phyloP scores from a whole-genome alignment of 2,113 vertebrate genomes.

The Ondatra zibethicus region DNA sequence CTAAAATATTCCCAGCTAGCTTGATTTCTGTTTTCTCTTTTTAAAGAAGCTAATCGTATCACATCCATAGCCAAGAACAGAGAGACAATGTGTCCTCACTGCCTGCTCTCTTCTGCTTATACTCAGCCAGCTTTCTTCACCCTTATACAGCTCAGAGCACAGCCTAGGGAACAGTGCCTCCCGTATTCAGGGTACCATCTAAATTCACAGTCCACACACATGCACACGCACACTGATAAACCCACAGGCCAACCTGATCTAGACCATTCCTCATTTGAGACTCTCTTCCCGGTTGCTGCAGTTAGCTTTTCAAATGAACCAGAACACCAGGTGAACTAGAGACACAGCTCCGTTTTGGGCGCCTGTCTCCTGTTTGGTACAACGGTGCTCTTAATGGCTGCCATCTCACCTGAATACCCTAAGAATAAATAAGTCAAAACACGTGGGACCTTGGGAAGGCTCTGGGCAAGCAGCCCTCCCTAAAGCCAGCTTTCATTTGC shows the following conservation, averaged over 20 bases:
- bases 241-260: neutral
- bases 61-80: neutral
- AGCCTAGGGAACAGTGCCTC: neutral
- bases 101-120: neutral
- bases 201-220: neutral
- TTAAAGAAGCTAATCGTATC: neutral
- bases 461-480: neutral
- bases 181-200: neutral
- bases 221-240: neutral
- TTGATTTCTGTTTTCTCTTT: neutral
- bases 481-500: fast-evolving
- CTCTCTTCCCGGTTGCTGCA: neutral
- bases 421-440: neutral
- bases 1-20: neutral
- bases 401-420: too few relatives aligned
- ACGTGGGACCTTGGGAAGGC: neutral
- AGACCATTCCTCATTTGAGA: neutral
- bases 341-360: fast-evolving
- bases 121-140: neutral
- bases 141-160: neutral
- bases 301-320: neutral
- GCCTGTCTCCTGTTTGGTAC: neutral
- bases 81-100: too few relatives aligned
- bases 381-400: neutral
- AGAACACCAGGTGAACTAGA: neutral